Evolutionary conservation across 2,888 invertebrate species (phyloP).

Genomic region (Mythimna impura): DNA sequence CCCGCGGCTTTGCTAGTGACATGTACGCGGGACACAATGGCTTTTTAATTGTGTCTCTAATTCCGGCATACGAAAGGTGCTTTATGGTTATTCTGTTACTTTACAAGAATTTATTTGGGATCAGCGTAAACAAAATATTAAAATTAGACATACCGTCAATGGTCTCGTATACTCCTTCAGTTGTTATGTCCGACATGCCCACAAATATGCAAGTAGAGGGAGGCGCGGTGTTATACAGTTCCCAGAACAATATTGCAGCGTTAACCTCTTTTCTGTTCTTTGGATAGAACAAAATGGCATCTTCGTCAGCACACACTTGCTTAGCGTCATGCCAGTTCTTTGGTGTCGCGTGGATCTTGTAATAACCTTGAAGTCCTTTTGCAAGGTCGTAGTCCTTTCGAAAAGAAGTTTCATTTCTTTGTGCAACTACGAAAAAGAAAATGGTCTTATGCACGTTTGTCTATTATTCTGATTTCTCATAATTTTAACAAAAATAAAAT

Average conservation of each 20-base stretch:
- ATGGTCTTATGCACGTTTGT: background rate
- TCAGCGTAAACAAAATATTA: background rate
- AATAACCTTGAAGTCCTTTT: conserved; percentile 2
- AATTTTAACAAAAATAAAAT: no score
- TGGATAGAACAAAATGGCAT: conserved; percentile 21
- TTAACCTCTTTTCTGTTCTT: conserved; percentile 3
- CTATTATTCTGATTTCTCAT: no score
- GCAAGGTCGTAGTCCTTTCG: conserved; percentile 15
- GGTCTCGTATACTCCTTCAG: conserved; percentile 77
- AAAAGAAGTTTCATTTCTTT: background rate
- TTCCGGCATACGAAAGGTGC: no score
- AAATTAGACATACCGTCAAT: conserved; percentile 62
- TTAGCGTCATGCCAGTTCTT: conserved; percentile 17
- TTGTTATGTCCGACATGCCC: conserved; percentile 51
- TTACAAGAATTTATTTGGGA: background rate
- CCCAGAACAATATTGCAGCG: conserved; percentile 15
- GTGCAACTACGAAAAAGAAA: conserved; percentile 6
- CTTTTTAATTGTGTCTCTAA: no score
- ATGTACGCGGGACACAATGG: no score
- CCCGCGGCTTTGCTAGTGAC: no score
- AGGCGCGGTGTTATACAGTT: background rate
- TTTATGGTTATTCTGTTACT: no score
- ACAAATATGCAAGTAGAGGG: background rate
- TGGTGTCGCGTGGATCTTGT: conserved; percentile 1
- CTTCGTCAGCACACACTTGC: conserved; percentile 10